These are phyloP conservation scores for Mastacembelus armatus DNA, from an alignment of 2,797 vertebrate species.

Conservation along the genomic window DNA sequence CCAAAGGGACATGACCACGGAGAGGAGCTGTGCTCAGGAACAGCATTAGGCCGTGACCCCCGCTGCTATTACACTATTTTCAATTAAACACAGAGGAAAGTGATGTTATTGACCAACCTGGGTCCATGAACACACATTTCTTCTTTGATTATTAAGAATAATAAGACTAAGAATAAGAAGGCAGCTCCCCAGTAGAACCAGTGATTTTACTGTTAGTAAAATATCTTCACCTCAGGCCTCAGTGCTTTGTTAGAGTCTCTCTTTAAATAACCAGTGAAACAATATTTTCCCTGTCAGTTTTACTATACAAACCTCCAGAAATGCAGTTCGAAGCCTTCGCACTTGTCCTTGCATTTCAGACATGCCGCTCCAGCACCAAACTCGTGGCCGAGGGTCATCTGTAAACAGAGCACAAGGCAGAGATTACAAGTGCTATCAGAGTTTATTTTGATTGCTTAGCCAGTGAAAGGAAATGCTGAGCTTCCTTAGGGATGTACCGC, in stretches of 20 bases:
- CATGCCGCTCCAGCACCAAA: constrained; percentile 95
- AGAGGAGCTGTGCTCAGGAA: not conserved
- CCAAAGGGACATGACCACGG: not conserved
- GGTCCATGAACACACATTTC: not conserved
- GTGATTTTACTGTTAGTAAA: not conserved
- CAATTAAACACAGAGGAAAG: constrained; percentile 20
- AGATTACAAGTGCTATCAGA: not conserved
- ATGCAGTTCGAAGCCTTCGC: constrained; percentile 97
- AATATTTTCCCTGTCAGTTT: no score
- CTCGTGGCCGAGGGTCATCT: constrained; percentile 97
- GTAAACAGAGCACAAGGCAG: constrained; percentile 33
- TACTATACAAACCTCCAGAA: constrained; percentile 94
- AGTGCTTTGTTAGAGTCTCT: not conserved
- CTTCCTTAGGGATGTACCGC: not conserved
- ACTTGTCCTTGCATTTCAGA: constrained; percentile 97
- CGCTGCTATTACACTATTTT: constrained; percentile 32
- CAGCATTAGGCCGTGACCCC: constrained; percentile 12
- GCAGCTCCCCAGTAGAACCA: not conserved
- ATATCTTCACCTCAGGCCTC: not conserved
- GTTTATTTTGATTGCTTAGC: not conserved
- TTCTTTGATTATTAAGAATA: no score
- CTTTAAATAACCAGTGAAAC: no score
- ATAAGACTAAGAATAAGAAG: no score
- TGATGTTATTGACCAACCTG: constrained; percentile 16
- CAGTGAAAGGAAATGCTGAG: not conserved